These are phyloP conservation scores for Cossypha heuglini DNA, from an alignment of 2,797 vertebrate genomes.

Conservation along the genomic window DNA sequence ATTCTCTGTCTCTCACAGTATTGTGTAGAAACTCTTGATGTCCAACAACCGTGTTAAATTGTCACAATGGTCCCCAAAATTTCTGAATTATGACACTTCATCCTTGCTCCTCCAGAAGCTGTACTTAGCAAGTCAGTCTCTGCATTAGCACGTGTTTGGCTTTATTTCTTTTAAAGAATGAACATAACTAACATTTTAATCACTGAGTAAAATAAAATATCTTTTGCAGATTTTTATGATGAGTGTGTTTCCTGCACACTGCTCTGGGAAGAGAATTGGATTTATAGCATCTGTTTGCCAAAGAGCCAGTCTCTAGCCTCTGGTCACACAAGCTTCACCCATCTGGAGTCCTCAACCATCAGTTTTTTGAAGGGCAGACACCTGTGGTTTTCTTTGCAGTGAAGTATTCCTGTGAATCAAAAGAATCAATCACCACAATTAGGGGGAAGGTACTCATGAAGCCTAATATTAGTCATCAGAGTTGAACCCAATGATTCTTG, in stretches of 20 bases:
- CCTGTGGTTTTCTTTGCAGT: not conserved
- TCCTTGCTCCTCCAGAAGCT: not conserved
- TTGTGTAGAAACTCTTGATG: not conserved
- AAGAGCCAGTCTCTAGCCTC: not conserved
- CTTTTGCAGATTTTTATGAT: not conserved
- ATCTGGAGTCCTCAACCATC: not conserved
- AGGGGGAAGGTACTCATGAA: not conserved
- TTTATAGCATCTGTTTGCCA: not conserved
- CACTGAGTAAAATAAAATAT: not conserved
- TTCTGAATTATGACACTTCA: not conserved
- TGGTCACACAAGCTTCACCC: not conserved
- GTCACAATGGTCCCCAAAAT: not conserved
- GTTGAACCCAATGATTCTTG: not conserved
- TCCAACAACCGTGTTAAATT: not conserved
- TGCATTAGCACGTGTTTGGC: not conserved
- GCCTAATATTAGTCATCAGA: not conserved
- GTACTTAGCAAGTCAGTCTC: not conserved
- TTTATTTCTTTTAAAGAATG: not conserved
- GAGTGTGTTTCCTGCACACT: fast-evolving
- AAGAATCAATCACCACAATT: not conserved
- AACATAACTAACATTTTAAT: not conserved
- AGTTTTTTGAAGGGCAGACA: not conserved
- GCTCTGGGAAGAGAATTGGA: not conserved
- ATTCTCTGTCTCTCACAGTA: not conserved
- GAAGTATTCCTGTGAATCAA: not conserved